Percentiles rank a stretch among this genome's conserved stretches.
phyloP scores from a whole-genome alignment of 2,797 vertebrate genomes.

The Hoplostethus mediterraneus region DNA sequence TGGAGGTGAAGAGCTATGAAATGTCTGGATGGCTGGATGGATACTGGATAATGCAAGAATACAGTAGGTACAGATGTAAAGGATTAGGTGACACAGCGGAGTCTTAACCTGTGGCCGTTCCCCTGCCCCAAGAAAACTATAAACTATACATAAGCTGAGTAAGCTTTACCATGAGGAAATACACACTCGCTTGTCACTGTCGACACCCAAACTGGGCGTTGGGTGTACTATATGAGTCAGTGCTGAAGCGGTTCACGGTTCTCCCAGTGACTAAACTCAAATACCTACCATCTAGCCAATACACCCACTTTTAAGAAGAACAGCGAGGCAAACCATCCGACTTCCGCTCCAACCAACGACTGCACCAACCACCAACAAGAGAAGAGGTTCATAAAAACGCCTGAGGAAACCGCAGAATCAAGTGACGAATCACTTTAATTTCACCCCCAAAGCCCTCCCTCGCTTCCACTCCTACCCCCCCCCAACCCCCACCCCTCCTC shows the following conservation, averaged over 20 bases:
- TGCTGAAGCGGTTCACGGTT: constrained; percentile 10
- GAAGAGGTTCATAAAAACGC: constrained; percentile 62
- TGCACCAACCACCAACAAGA: constrained; percentile 47
- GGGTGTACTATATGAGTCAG: constrained; percentile 55
- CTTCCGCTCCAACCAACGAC: constrained; percentile 22
- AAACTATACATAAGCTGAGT: constrained; percentile 66
- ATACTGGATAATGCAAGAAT: neutral
- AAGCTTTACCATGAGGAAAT: constrained; percentile 59
- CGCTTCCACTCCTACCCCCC: constrained; percentile 46
- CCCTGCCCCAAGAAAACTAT: constrained; percentile 32
- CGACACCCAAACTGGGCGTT: constrained; percentile 58
- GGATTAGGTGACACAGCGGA: constrained; percentile 6
- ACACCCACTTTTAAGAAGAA: constrained; percentile 24
- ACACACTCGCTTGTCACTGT: constrained; percentile 41
- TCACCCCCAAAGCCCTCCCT: constrained; percentile 56
- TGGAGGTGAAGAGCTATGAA: constrained; percentile 30
- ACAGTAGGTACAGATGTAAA: neutral
- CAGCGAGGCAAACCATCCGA: constrained; percentile 24
- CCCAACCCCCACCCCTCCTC: constrained; percentile 24
- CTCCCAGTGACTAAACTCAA: constrained; percentile 42
- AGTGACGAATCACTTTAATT: constrained; percentile 80
- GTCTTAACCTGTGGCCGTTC: constrained; percentile 17
- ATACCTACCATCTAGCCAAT: constrained; percentile 12
- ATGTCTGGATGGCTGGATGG: neutral
- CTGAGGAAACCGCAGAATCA: constrained; percentile 67